Evolutionary conservation across 2,888 invertebrate genomes (phyloP).

Genomic region (Leptinotarsa juncta): DNA sequence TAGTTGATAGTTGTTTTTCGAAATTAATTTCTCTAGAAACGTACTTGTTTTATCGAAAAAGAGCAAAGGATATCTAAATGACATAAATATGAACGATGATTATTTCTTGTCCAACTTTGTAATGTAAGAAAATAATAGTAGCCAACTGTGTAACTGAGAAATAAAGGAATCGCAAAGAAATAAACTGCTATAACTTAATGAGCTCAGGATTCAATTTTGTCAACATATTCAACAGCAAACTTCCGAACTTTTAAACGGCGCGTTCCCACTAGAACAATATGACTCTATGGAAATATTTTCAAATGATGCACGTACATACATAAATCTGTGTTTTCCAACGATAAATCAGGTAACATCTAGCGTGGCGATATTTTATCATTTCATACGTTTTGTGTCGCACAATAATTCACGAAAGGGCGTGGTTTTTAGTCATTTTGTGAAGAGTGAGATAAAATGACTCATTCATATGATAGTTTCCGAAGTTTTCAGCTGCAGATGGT

Average conservation of each 20-base stretch:
- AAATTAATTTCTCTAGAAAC: too few relatives aligned
- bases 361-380: slow-evolving; percentile 36
- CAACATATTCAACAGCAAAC: slow-evolving; percentile 4
- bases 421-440: slow-evolving; percentile 17
- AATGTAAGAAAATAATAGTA: too few relatives aligned
- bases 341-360: slow-evolving; percentile 39
- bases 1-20: too few relatives aligned
- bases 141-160: too few relatives aligned
- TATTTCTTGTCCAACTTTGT: too few relatives aligned
- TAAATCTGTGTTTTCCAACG: slow-evolving; percentile 38
- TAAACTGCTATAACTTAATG: too few relatives aligned
- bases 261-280: slow-evolving; percentile 20
- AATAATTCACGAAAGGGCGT: slow-evolving; percentile 33
- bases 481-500: slow-evolving; percentile 3
- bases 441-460: slow-evolving; percentile 16
- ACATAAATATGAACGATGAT: too few relatives aligned
- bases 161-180: too few relatives aligned
- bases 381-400: slow-evolving; percentile 32
- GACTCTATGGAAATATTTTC: slow-evolving; percentile 35
- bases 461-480: slow-evolving; percentile 18
- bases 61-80: too few relatives aligned
- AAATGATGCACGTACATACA: slow-evolving; percentile 30
- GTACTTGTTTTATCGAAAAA: too few relatives aligned
- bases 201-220: background rate
- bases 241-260: background rate